phyloP scores from a whole-genome alignment of 2,113 vertebrate species.

The Sturnira hondurensis region DNA sequence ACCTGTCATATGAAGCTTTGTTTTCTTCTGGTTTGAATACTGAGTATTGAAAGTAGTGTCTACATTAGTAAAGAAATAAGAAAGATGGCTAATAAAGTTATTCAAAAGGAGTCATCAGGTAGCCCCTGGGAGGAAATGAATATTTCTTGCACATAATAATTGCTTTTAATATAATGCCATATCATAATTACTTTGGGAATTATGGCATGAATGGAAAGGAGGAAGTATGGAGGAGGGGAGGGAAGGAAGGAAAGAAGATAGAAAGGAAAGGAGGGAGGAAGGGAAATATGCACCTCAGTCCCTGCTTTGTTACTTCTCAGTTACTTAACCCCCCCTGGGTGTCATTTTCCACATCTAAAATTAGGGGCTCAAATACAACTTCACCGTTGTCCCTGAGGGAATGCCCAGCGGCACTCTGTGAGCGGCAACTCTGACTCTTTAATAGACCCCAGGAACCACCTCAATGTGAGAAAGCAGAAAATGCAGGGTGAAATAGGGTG shows the following conservation, averaged over 20 bases:
- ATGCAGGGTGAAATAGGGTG: rapidly evolving
- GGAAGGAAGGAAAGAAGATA: not conserved
- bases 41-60: not conserved
- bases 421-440: not conserved
- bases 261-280: not conserved
- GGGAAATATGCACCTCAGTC: not conserved
- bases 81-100: not conserved
- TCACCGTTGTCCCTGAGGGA: not conserved
- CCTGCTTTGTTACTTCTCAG: not conserved
- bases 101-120: not conserved
- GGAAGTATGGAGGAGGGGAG: not conserved
- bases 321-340: not conserved
- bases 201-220: not conserved
- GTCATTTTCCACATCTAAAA: not conserved
- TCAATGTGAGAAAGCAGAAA: not conserved
- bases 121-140: not conserved
- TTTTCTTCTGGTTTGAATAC: not conserved
- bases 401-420: not conserved
- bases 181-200: not conserved
- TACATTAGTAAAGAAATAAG: not conserved
- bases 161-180: not conserved
- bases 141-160: not conserved
- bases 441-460: not conserved
- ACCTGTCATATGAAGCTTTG: not conserved
- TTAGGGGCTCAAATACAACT: not conserved